Evolutionary conservation across 2,797 vertebrate genomes (phyloP).

Genomic region (Sciaenops ocellatus): DNA sequence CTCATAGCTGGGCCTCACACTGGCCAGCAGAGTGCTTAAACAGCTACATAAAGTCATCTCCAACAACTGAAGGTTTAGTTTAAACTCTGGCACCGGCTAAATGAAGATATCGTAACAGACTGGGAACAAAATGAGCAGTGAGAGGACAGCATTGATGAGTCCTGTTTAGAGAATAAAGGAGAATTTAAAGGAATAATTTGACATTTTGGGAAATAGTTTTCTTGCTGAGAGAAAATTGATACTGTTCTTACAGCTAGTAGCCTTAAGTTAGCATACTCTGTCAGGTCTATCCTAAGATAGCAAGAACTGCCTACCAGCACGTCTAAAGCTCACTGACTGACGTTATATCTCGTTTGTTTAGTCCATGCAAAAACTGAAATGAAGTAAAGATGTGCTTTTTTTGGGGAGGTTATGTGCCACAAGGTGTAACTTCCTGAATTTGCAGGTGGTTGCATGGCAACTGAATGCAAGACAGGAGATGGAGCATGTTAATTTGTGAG

Average conservation of each 20-base stretch:
- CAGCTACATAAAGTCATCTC: constrained; percentile 63
- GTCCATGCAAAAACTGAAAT: background rate
- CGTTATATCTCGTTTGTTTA: background rate
- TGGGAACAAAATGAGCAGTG: constrained; percentile 7
- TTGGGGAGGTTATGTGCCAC: background rate
- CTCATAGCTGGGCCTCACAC: constrained; percentile 49
- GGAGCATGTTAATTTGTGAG: constrained; percentile 14
- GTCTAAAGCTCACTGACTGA: background rate
- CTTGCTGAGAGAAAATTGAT: background rate
- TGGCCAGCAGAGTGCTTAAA: constrained; percentile 53
- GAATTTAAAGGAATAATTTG: background rate
- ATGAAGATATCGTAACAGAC: constrained; percentile 50
- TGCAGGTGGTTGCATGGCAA: background rate
- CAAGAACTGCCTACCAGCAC: background rate
- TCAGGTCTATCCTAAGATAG: too few relatives aligned
- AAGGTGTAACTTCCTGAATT: background rate
- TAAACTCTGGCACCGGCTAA: constrained; percentile 40
- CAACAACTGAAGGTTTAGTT: constrained; percentile 45
- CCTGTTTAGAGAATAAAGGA: background rate
- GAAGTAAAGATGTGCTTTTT: background rate
- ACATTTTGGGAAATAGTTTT: background rate
- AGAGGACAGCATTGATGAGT: background rate
- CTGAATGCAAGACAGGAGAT: background rate
- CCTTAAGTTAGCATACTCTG: background rate
- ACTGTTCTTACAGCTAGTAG: background rate